Conservation (phyloP, 1,140 invertebrate species). For the Drosophila dunni region DNA sequence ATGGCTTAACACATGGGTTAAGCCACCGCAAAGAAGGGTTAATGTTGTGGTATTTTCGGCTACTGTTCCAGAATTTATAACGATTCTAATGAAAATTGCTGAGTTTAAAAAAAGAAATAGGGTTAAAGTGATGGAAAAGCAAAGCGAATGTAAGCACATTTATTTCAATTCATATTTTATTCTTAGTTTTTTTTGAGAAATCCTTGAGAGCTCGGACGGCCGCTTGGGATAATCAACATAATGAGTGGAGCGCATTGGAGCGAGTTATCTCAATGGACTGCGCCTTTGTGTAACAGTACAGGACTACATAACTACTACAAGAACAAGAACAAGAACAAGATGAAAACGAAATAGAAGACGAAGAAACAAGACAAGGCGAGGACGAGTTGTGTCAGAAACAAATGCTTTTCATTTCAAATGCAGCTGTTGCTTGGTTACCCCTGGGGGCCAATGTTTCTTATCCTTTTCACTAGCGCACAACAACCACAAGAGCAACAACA, state of each 20-base stretch:
- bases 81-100: constrained; percentile 73
- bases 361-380: constrained; percentile 49
- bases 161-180: constrained; percentile 82
- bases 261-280: constrained; percentile 68
- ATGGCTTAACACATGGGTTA: constrained; percentile 57
- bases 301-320: constrained; percentile 8
- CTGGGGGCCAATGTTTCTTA: constrained; percentile 65
- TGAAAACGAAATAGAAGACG: constrained; percentile 50
- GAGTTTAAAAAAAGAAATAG: constrained; percentile 12
- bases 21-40: constrained; percentile 77
- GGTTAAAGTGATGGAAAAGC: neutral
- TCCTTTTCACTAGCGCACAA: constrained; percentile 29
- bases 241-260: constrained; percentile 78
- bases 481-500: constrained; percentile 20
- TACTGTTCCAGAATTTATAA: constrained; percentile 65
- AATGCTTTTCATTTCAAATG: constrained; percentile 83
- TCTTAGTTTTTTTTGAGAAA: constrained; percentile 38
- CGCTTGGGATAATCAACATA: constrained; percentile 80
- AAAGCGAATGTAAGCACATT: constrained; percentile 66
- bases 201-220: constrained; percentile 43
- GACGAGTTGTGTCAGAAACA: constrained; percentile 82
- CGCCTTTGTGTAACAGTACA: constrained; percentile 22
- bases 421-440: constrained; percentile 79
- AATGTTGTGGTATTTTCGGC: constrained; percentile 64
- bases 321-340: constrained; percentile 26